Percentiles rank a stretch among this genome's conserved stretches.
These are phyloP conservation scores for Phoxinus dragarum DNA, from an alignment of 2,797 vertebrate genomes.

Conservation along the genomic window DNA sequence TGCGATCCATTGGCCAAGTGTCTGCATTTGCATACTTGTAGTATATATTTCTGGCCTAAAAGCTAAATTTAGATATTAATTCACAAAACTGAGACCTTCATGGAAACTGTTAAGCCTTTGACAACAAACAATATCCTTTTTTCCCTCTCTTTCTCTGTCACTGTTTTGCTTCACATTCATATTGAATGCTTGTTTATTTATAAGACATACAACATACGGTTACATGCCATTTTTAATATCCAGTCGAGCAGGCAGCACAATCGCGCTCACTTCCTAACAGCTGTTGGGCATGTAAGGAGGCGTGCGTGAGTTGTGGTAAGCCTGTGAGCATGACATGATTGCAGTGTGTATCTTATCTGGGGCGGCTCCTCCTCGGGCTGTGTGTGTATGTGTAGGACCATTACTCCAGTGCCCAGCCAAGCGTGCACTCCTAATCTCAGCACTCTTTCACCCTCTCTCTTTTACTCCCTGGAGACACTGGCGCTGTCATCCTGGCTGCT, in stretches of 20 bases:
- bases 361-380: conserved; percentile 58
- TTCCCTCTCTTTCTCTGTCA: not conserved
- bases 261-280: conserved; percentile 47
- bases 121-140: not conserved
- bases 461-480: conserved; percentile 52
- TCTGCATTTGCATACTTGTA: not conserved
- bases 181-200: conserved; percentile 33
- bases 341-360: conserved; percentile 64
- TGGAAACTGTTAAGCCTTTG: conserved; percentile 35
- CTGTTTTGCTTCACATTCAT: conserved; percentile 30
- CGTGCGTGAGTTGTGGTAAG: conserved; percentile 57
- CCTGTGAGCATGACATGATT: conserved; percentile 62
- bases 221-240: conserved; percentile 44
- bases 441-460: conserved; percentile 72
- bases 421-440: conserved; percentile 82
- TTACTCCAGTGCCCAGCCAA: conserved; percentile 83
- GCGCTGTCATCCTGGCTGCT: conserved; percentile 51
- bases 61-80: conserved; percentile 19
- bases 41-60: not conserved
- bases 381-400: conserved; percentile 62
- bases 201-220: conserved; percentile 23
- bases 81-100: conserved; percentile 24
- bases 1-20: not conserved
- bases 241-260: conserved; percentile 38
- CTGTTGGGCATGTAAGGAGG: conserved; percentile 57